Base-by-base conservation (phyloP, 2,888 invertebrate genomes). In the Drosophila austrosaltans region DNA sequence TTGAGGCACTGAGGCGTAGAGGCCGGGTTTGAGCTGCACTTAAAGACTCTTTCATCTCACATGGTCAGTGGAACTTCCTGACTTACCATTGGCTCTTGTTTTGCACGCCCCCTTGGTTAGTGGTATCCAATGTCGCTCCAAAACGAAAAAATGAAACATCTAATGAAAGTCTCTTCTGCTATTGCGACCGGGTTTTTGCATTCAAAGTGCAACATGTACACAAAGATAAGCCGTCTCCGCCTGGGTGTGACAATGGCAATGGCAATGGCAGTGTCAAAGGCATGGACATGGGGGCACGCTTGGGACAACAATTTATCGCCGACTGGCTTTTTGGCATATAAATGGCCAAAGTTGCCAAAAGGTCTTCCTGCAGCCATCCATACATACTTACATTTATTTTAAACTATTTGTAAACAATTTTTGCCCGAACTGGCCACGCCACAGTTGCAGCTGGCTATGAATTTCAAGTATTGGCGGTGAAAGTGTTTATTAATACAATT, bases 401-500 rank as follows among this genome's bases (percentile, higher is more conserved):
- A 63, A 79, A 71, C 74, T 77, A 69, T 81, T 78, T 73, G 71
- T 75, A 74, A 73, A 82, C 75, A 73, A 73, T 78, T 72, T 72
- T 75, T 64, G 72, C 68, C 53, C 40, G 74, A 65, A 61, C 60
- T 57, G 48, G 56, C 62, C 64, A 69, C 54, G 59, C 54, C 48
- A 61, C 36, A 28, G 67, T 39, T 65, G 73, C 60, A 63, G 57
- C 63, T 66, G 62, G 64, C 69, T 63, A 57, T 77, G 81, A 77
- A 80, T 82, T 82, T 77, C 79, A 85, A 90, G 78, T 76, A 78
- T 75, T 79, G 81, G 69, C 65, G 89, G 89, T 82, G 89, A 89
- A 89, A 89, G 89, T 90, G 82, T 80, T 90, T 89, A 89, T 79
- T 77, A 89, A 87, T 65, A 79, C 67, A 85, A 77, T 87, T 87